Evolutionary conservation across 53 echinoderm and acorn worm species (phyloP), one percentile per base, ranked within the genome.

Genomic region (Holothuria leucospilota): DNA sequence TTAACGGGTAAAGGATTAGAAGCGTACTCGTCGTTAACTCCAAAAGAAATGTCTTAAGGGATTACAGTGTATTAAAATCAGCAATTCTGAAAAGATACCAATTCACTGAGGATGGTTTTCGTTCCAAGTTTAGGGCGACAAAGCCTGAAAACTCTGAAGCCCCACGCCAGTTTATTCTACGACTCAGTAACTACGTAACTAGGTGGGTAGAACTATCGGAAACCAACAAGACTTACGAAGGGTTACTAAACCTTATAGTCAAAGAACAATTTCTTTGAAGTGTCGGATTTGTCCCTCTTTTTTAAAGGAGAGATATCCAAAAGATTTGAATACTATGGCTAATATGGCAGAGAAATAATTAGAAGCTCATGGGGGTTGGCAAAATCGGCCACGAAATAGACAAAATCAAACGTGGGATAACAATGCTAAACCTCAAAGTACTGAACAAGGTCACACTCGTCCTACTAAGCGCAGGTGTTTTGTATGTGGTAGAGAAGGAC

Each of bases 331-430:
- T 12, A 59, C 26, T 20, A 58, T 85, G 34, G 12, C 56, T 26
- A 41, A 52, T 29, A 59, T 69, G 30, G 85, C 85, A 53, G 85
- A 85, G 56, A 27, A 72, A 15, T 72, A 40, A 42, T 24, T 77
- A 62, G 86, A 86, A 41, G 74, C 86, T 18, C 62, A 77, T 2
- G 73, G 74, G 14, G 86, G 86, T 28, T 86, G 86, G 86, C 62
- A 69, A 13, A 70, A 69, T 68, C 27, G 51, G 75, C 46, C 24
- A 46, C 24, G 52, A 74, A 25, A 26, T 14, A 51, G 49, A 25
- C 52, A 51, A 24, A 74, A 42, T 38, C 39, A 26, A 74, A 51
- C 75, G 49, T 38, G 18, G 46, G 39, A 74, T 4, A 42, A 52
- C 27, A 64, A 27, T 64, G 7, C 65, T 23, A 64, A 23, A 64